Base-by-base conservation (phyloP, 2,888 invertebrate species). In the Leptopilina drosophilae region DNA sequence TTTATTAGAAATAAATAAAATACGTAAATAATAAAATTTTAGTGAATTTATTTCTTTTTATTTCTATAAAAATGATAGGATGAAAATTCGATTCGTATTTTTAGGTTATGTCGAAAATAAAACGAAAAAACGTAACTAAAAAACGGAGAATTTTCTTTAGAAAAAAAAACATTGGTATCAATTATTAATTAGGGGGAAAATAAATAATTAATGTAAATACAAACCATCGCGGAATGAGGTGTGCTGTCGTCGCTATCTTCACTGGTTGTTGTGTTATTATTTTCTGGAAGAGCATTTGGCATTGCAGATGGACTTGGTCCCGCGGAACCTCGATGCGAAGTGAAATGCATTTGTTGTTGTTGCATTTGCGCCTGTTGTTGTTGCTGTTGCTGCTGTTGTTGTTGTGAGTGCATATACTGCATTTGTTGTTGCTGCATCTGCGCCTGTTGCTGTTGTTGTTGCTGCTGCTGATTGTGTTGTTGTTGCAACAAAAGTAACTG, bases 221-320 rank as follows among this genome's bases (percentile, higher is more conserved):
- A 92, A 85, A 94, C 94, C 92, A 94, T 93, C 20, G 93, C 94
- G 49, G 94, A 93, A 91, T 96, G 96, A 78, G 96, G 96, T 56
- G 94, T 94, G 91, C 95, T 96, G 90, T 97, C 97, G 92, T 97
- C 97, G 86, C 97, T 97, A 90, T 97, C 97, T 91, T 97, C 97
- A 92, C 96, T 96, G 56, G 97, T 97, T 76, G 96, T 96, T 26
- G 93, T 93, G 83, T 94, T 94, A 81, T 90, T 90, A 7, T 95
- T 95, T 87, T 94, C 94, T 78, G 93, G 93, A 40, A 93, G 92
- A 11, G 91, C 92, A 20, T 92, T 87, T 84, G 89, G 92, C 88
- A 89, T 89, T 64, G 92, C 92, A 12, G 93, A 93, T 53, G 94
- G 93, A 87, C 93, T 93, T 53, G 95, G 95, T 12, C 95, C 95